A percentile compares a stretch with the other conserved stretches of the same genome.
Conservation (phyloP, 2,797 vertebrate genomes). For the Ammospiza maritima region DNA sequence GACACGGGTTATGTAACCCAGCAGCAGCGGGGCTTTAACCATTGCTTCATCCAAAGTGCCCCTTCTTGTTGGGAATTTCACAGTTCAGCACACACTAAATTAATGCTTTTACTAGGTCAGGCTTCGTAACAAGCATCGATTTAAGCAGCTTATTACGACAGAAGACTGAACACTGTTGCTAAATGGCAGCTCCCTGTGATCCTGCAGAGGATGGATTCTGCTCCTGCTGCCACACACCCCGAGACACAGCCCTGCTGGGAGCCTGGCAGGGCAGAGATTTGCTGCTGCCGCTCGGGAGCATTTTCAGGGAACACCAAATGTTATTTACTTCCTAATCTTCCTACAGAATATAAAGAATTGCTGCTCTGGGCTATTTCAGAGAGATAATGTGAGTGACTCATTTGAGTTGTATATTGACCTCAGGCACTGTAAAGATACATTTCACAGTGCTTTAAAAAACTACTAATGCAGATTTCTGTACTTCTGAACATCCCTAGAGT, state of each 20-base stretch:
- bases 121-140: not conserved
- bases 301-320: conserved; percentile 19
- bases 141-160: conserved; percentile 38
- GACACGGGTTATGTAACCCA: not conserved
- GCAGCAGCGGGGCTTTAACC: not conserved
- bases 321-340: conserved; percentile 51
- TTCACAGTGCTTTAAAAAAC: conserved; percentile 29
- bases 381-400: conserved; percentile 23
- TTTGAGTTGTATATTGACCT: conserved; percentile 2
- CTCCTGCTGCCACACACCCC: not conserved
- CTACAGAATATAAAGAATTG: conserved; percentile 25
- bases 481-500: not conserved
- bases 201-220: not conserved
- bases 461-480: conserved; percentile 23
- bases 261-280: not conserved
- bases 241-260: not conserved
- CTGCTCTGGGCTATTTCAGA: conserved; percentile 33
- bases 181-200: not conserved
- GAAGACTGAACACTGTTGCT: not conserved
- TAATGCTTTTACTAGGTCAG: conserved; percentile 40
- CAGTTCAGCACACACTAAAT: not conserved
- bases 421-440: not conserved
- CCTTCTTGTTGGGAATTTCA: not conserved
- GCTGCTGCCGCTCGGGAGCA: not conserved
- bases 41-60: not conserved